A percentile compares a stretch with the other conserved stretches of the same genome.
Evolutionary conservation across 2,113 vertebrate genomes (phyloP).

Genomic region (Lucifuga dentata): DNA sequence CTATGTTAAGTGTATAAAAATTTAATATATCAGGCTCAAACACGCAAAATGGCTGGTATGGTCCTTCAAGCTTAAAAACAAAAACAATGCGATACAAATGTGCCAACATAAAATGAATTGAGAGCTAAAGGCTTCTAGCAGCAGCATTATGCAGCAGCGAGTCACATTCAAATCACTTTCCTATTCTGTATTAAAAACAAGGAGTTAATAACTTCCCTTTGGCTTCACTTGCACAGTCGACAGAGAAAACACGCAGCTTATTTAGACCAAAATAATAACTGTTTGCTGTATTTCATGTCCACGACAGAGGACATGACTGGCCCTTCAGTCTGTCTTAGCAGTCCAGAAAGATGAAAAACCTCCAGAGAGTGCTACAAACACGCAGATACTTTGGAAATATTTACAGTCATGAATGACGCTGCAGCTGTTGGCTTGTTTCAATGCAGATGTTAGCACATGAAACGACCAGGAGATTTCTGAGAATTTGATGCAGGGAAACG

Average conservation of each 20-base stretch:
- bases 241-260: constrained; percentile 5
- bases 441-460: neutral
- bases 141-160: constrained; percentile 40
- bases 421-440: neutral
- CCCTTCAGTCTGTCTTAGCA: no score
- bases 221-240: constrained; percentile 9
- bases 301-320: neutral
- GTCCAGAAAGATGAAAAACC: constrained; percentile 19
- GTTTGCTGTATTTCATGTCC: neutral
- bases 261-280: constrained; percentile 3
- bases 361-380: no score
- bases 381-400: neutral
- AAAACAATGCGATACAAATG: constrained; percentile 3
- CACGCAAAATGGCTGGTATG: no score
- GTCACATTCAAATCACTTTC: constrained; percentile 54
- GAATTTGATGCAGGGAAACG: neutral
- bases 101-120: constrained; percentile 24
- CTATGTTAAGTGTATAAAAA: no score
- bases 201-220: constrained; percentile 24
- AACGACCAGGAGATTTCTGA: neutral
- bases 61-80: no score
- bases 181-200: constrained; percentile 30
- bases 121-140: constrained; percentile 35
- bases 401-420: neutral
- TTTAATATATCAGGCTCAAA: no score